Conservation (phyloP, 2,888 invertebrate genomes). For the Therioaphis trifolii region DNA sequence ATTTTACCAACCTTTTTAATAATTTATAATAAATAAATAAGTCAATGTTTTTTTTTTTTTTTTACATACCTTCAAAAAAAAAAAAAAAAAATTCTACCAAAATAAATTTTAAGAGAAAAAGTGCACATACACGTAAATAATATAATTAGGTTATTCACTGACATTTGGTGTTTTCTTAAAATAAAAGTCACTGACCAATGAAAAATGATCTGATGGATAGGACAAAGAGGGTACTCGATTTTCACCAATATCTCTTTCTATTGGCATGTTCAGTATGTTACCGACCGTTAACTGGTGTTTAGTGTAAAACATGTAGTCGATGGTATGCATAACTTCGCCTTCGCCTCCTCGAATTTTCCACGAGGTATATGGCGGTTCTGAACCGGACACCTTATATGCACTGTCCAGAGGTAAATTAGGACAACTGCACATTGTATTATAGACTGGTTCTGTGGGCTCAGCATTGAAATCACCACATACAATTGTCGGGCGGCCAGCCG, state of each 20-base stretch:
- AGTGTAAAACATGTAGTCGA: conserved; percentile 80
- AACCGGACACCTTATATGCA: conserved; percentile 65
- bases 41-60: not conserved
- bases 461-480: conserved; percentile 84
- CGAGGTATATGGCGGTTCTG: conserved; percentile 79
- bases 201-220: conserved; percentile 84
- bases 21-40: conserved; percentile 21
- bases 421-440: conserved; percentile 73
- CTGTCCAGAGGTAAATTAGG: conserved; percentile 66
- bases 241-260: conserved; percentile 76
- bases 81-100: not conserved
- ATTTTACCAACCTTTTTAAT: conserved; percentile 8
- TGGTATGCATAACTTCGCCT: conserved; percentile 79
- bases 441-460: conserved; percentile 78
- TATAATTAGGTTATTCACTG: conserved; percentile 8
- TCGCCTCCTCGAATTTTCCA: conserved; percentile 78
- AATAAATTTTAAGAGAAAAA: not conserved
- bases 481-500: conserved; percentile 73
- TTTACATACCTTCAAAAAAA: not conserved
- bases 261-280: conserved; percentile 74
- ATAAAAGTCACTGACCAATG: conserved; percentile 76
- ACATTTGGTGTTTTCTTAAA: conserved; percentile 64
- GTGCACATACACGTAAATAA: conserved; percentile 26
- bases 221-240: conserved; percentile 76
- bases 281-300: conserved; percentile 73